Conservation (phyloP, 2,797 vertebrate genomes). For the Gadopsis bispinosus region DNA sequence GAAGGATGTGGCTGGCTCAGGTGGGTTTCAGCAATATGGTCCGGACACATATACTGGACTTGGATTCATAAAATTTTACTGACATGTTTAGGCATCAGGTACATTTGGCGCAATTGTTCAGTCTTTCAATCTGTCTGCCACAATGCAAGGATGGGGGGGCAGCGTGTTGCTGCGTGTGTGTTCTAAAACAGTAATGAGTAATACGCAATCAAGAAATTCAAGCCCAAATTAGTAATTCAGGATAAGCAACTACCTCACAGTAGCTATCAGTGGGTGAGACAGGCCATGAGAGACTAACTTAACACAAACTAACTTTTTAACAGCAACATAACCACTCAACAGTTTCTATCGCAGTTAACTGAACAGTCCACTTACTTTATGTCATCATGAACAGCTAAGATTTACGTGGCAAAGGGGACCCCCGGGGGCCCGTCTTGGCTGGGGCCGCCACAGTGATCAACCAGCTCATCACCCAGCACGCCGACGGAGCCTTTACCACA, state of each 20-base stretch:
- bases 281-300: no score
- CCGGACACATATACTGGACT: background rate
- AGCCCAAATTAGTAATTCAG: background rate
- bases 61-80: background rate
- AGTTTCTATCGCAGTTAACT: background rate
- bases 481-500: background rate
- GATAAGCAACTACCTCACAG: background rate
- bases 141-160: background rate
- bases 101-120: background rate
- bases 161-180: no score
- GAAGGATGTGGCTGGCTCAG: no score
- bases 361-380: background rate
- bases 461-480: background rate
- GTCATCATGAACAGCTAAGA: background rate
- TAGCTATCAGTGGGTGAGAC: background rate
- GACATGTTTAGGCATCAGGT: background rate
- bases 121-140: background rate
- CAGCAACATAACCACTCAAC: background rate
- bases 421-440: background rate
- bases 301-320: background rate
- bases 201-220: background rate
- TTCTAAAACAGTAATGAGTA: no score
- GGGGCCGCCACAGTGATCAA: slow-evolving; percentile 10
- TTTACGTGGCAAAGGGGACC: background rate
- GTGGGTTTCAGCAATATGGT: no score